These are phyloP conservation scores for Seira sanloemensis DNA, from an alignment of 2,888 invertebrate species.

Conservation along the genomic window DNA sequence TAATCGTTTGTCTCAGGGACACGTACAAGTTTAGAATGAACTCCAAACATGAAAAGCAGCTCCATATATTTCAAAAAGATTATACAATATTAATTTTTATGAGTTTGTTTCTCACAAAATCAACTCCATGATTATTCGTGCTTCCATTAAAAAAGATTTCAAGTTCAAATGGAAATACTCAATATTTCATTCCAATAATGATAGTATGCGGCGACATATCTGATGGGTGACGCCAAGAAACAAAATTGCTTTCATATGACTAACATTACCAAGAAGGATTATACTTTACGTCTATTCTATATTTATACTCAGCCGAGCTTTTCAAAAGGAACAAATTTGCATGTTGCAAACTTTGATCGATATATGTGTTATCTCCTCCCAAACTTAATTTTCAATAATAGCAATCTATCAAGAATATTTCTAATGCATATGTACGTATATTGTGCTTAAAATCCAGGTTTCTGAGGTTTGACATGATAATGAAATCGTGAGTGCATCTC, in stretches of 20 bases:
- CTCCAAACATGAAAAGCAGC: too few relatives aligned
- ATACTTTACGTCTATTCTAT: neutral
- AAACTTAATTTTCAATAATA: too few relatives aligned
- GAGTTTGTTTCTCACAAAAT: too few relatives aligned
- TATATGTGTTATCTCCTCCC: too few relatives aligned
- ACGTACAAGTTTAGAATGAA: slow-evolving; percentile 42
- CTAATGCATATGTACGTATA: too few relatives aligned
- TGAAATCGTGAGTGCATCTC: slow-evolving; percentile 47
- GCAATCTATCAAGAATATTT: neutral
- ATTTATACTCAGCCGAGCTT: too few relatives aligned
- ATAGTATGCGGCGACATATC: neutral
- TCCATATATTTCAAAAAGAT: too few relatives aligned
- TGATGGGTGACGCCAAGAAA: neutral
- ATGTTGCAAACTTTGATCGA: neutral
- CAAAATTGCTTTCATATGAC: neutral
- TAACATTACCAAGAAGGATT: neutral
- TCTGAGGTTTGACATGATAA: slow-evolving; percentile 12
- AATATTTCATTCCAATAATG: neutral
- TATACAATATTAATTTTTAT: too few relatives aligned
- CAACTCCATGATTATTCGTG: neutral
- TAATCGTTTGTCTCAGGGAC: slow-evolving; percentile 58
- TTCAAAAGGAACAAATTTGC: neutral
- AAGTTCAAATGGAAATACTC: neutral
- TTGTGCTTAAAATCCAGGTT: neutral
- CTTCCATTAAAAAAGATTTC: neutral